Conservation (phyloP, 2,888 invertebrate genomes). For the Dichetophora obliterata region DNA sequence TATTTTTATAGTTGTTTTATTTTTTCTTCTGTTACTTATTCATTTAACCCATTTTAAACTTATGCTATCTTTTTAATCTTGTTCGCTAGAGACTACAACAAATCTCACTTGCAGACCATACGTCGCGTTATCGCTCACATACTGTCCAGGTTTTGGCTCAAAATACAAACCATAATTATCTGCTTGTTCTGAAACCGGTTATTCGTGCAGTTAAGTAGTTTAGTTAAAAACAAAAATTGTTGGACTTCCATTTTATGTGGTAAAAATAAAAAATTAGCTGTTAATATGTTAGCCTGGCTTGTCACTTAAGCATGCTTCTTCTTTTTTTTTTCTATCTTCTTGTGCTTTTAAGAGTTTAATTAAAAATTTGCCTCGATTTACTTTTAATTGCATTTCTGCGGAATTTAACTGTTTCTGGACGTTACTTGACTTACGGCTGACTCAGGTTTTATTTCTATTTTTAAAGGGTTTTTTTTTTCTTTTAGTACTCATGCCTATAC, state of each 20-base stretch:
- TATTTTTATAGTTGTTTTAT: slow-evolving; percentile 6
- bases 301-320: not conserved
- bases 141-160: not conserved
- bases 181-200: slow-evolving; percentile 24
- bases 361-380: slow-evolving; percentile 22
- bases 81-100: not conserved
- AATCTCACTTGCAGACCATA: not conserved
- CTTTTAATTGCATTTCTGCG: slow-evolving; percentile 29
- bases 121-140: not conserved
- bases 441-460: not conserved
- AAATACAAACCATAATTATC: slow-evolving; percentile 15
- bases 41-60: not conserved
- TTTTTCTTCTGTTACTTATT: not conserved
- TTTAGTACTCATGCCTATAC: too few species aligned
- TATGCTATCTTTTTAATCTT: slow-evolving; percentile 23
- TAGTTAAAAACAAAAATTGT: not conserved
- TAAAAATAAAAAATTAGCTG: slow-evolving; percentile 26
- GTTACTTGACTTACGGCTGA: slow-evolving; percentile 18
- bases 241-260: slow-evolving; percentile 6
- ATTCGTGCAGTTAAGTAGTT: not conserved
- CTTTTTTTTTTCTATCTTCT: not conserved
- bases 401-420: slow-evolving; percentile 29
- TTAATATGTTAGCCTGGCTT: not conserved
- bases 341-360: not conserved
- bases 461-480: not conserved